phyloP scores from a whole-genome alignment of 2,888 invertebrate species.

The Chouioia cunea region DNA sequence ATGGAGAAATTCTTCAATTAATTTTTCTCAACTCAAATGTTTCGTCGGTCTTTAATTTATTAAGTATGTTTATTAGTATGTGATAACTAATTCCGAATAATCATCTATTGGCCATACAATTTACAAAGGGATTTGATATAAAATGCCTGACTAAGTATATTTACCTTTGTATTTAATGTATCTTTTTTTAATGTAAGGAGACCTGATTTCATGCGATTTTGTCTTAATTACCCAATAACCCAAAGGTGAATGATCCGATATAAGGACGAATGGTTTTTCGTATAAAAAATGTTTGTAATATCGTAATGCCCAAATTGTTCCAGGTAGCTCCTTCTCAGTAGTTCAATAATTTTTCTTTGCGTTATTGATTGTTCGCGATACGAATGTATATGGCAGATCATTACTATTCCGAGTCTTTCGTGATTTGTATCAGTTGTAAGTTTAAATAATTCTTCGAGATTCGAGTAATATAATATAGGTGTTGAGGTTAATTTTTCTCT shows the following conservation, averaged over 20 bases:
- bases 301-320: neutral
- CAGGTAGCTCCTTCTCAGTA: neutral
- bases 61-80: no score
- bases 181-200: neutral
- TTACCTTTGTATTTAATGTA: neutral
- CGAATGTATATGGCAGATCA: neutral
- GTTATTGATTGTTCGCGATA: neutral
- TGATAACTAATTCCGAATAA: neutral
- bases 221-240: neutral
- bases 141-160: neutral
- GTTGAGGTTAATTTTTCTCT: no score
- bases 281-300: no score
- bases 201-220: neutral
- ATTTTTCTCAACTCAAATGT: no score
- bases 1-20: no score
- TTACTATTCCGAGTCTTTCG: neutral
- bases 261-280: neutral
- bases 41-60: no score
- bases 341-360: neutral
- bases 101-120: neutral
- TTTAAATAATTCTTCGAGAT: no score
- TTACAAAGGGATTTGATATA: no score
- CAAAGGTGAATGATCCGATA: neutral
- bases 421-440: no score
- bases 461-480: neutral